Percentiles rank a stretch among this genome's conserved stretches.
Evolutionary conservation across 2,797 vertebrate species (phyloP).

Genomic region (Myiothlypis coronata): DNA sequence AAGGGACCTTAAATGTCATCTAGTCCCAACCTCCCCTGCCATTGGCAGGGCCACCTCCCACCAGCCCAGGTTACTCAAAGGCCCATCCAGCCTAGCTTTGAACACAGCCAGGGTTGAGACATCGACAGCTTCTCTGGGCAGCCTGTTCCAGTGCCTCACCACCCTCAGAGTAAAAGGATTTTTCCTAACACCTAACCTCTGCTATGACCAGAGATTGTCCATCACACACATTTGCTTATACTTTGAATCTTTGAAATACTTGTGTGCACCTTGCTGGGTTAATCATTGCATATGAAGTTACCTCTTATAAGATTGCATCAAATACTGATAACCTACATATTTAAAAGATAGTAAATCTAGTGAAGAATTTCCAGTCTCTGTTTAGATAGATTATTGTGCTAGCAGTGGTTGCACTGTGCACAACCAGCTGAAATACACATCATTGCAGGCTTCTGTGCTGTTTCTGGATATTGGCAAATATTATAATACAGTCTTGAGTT

Average conservation of each 20-base stretch:
- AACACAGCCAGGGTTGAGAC: background rate
- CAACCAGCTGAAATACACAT: background rate
- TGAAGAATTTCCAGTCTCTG: background rate
- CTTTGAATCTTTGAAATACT: background rate
- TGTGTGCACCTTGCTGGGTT: background rate
- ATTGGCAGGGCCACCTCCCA: background rate
- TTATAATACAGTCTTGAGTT: background rate
- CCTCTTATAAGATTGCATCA: background rate
- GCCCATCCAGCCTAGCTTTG: background rate
- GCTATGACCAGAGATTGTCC: background rate
- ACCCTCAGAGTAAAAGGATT: background rate
- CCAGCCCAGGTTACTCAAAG: background rate
- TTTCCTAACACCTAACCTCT: background rate
- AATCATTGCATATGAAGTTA: background rate
- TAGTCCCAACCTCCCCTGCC: background rate
- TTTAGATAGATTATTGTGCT: background rate
- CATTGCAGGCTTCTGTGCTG: background rate
- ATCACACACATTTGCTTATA: background rate
- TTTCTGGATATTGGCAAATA: background rate
- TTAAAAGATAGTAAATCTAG: background rate
- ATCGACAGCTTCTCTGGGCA: background rate
- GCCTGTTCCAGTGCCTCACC: background rate
- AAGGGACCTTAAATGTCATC: background rate
- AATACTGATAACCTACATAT: background rate
- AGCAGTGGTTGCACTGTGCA: background rate